phyloP scores from a whole-genome alignment of 2,888 invertebrate genomes.

The Nineta flava region DNA sequence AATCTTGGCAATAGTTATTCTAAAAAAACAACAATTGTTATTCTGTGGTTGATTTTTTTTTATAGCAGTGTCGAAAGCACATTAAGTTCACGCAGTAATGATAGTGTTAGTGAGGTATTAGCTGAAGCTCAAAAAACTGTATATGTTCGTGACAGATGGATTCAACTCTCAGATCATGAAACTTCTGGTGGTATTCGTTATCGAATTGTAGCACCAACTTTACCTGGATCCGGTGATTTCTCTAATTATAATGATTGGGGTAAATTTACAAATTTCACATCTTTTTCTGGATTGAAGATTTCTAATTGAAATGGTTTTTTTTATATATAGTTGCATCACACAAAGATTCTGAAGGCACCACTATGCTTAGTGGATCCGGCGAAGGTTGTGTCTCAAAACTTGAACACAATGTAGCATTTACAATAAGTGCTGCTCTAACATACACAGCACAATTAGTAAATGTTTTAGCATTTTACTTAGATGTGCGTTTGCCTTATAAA shows the following conservation, averaged over 20 bases:
- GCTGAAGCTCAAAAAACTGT: conserved; percentile 65
- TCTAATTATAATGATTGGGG: conserved; percentile 64
- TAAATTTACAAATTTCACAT: conserved; percentile 19
- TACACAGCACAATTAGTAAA: conserved; percentile 75
- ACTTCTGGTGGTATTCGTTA: conserved; percentile 46
- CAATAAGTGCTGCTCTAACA: conserved; percentile 52
- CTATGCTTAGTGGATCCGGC: background rate
- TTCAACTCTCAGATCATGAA: conserved; percentile 40
- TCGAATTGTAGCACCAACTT: conserved; percentile 66
- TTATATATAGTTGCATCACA: conserved; percentile 3
- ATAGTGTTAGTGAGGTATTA: conserved; percentile 23
- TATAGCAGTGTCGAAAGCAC: background rate
- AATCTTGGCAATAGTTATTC: no score
- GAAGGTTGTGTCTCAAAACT: background rate
- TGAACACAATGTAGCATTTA: conserved; percentile 5
- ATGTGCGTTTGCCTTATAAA: conserved; percentile 64
- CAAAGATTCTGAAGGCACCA: conserved; percentile 1
- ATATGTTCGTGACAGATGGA: conserved; percentile 67
- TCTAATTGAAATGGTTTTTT: background rate
- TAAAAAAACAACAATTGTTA: no score
- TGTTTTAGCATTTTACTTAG: conserved; percentile 67
- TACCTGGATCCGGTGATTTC: conserved; percentile 74
- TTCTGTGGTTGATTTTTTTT: no score
- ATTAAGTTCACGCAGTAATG: conserved; percentile 10
- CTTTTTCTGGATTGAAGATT: background rate